These are phyloP conservation scores for Phyllotis vaccarum DNA, from an alignment of 2,797 vertebrate genomes.

Conservation along the genomic window DNA sequence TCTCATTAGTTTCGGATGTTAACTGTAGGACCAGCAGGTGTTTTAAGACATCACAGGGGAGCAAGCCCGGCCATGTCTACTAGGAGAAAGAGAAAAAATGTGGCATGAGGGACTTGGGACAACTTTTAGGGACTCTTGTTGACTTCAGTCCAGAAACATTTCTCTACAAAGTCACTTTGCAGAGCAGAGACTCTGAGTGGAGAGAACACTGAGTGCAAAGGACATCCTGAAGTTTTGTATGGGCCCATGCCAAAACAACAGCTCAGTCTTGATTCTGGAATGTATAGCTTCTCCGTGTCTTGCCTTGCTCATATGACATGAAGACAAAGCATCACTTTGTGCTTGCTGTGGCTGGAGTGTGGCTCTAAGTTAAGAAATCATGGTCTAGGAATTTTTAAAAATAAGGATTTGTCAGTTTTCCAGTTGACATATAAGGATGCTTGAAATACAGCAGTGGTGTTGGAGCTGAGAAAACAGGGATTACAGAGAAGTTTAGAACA, in stretches of 20 bases:
- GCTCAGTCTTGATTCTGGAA: not conserved
- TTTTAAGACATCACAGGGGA: conserved; percentile 39
- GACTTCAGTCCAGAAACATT: not conserved
- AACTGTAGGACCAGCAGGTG: conserved; percentile 69
- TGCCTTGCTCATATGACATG: not conserved
- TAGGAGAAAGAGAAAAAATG: not conserved
- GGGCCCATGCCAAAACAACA: not conserved
- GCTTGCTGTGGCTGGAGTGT: not conserved
- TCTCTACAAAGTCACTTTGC: not conserved
- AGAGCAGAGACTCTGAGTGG: not conserved
- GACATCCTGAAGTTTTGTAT: not conserved
- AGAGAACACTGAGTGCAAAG: not conserved
- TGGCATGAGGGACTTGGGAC: not conserved
- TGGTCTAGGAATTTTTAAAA: not conserved
- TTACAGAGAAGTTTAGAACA: not conserved
- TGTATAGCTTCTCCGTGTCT: not conserved
- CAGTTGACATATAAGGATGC: not conserved
- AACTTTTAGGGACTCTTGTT: conserved; percentile 5
- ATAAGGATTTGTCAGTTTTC: not conserved
- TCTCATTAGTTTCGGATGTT: conserved; percentile 75
- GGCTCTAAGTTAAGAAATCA: not conserved
- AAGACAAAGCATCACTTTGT: not conserved
- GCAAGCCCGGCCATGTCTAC: not conserved
- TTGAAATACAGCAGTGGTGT: not conserved
- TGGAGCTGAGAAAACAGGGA: not conserved